Evolutionary conservation across 1,140 invertebrate species (phyloP).

Genomic region (Aphidius gifuensis): DNA sequence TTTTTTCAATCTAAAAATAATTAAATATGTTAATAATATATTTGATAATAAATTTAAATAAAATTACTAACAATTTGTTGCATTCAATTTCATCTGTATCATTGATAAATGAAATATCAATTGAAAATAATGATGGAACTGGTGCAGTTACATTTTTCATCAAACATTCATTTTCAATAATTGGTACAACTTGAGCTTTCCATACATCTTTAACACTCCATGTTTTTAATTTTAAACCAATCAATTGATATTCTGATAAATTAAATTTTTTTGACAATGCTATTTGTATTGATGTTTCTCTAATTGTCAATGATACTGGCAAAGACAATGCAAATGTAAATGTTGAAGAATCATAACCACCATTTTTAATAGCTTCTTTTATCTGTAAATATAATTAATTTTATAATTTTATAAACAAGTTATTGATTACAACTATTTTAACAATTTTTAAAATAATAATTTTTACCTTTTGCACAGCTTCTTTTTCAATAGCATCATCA

Average conservation of each 20-base stretch:
- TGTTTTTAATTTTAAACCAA: slow-evolving; percentile 36
- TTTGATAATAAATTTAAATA: neutral
- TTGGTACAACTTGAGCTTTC: slow-evolving; percentile 59
- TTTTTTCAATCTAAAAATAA: slow-evolving; percentile 15
- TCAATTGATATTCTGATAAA: slow-evolving; percentile 26
- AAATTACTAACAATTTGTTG: slow-evolving; percentile 53
- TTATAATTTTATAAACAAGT: slow-evolving; percentile 21
- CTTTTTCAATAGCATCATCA: slow-evolving; percentile 52
- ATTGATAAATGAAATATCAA: slow-evolving; percentile 56
- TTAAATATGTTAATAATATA: neutral
- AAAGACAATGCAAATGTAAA: slow-evolving; percentile 55
- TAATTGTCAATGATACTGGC: slow-evolving; percentile 51
- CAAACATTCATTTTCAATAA: slow-evolving; percentile 48
- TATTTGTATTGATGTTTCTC: slow-evolving; percentile 53
- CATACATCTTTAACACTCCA: slow-evolving; percentile 64
- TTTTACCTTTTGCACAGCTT: slow-evolving; percentile 50
- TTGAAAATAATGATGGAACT: slow-evolving; percentile 55
- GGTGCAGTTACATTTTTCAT: slow-evolving; percentile 48
- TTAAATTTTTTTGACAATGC: slow-evolving; percentile 40
- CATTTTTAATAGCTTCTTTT: slow-evolving; percentile 34
- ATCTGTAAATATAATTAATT: slow-evolving; percentile 39
- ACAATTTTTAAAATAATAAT: slow-evolving; percentile 10
- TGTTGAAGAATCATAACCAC: slow-evolving; percentile 51
- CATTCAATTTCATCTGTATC: slow-evolving; percentile 58
- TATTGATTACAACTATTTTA: slow-evolving; percentile 4